These are phyloP conservation scores for Sicus ferrugineus DNA, from an alignment of 2,888 invertebrate species.

Conservation along the genomic window DNA sequence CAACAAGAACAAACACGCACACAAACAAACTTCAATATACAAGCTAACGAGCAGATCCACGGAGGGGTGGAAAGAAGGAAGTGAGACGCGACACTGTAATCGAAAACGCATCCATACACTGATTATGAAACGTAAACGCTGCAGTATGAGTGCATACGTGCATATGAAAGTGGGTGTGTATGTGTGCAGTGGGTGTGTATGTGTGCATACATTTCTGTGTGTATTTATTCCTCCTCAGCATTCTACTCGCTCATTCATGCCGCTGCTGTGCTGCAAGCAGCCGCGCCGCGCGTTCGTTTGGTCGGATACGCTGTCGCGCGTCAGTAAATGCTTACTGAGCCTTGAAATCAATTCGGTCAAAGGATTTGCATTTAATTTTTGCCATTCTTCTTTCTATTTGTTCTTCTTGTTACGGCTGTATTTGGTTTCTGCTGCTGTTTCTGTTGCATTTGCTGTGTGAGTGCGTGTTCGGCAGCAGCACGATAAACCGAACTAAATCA, in stretches of 20 bases:
- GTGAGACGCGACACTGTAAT: not conserved
- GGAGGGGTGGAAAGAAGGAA: not conserved
- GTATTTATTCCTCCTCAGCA: not conserved
- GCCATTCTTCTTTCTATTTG: not conserved
- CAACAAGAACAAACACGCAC: not conserved
- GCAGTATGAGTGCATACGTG: not conserved
- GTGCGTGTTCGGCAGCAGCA: not conserved
- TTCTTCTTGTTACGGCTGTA: conserved; percentile 27
- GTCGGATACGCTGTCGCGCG: conserved; percentile 24
- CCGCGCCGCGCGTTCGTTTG: conserved; percentile 5
- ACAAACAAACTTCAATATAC: not conserved
- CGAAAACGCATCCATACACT: not conserved
- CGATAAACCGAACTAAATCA: no score
- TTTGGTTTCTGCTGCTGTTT: conserved; percentile 8
- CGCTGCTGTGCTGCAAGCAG: no score
- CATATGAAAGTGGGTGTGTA: no score
- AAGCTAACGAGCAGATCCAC: not conserved
- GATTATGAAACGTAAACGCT: not conserved
- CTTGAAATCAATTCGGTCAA: conserved; percentile 33
- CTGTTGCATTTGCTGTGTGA: not conserved
- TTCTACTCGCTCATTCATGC: no score
- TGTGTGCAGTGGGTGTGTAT: not conserved
- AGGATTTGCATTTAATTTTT: conserved; percentile 23
- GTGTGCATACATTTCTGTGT: conserved; percentile 10
- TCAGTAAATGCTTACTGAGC: conserved; percentile 31